These are phyloP conservation scores for Hippoglossus stenolepis DNA, from an alignment of 2,113 vertebrate species.

Conservation along the genomic window DNA sequence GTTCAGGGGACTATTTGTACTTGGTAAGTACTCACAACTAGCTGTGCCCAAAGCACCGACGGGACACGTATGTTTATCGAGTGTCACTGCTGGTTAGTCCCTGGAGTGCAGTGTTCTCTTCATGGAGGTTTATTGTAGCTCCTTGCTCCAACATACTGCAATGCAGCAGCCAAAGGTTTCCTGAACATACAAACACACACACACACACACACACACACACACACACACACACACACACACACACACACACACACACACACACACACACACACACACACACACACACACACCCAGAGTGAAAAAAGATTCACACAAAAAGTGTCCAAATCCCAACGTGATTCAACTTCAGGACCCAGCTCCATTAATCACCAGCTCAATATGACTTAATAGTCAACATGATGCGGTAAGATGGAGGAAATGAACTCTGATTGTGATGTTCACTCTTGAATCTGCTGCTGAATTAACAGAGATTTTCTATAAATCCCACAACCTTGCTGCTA, in stretches of 20 bases:
- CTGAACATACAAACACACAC: slow-evolving; percentile 7
- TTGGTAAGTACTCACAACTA: too few relatives aligned
- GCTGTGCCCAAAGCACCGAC: too few relatives aligned
- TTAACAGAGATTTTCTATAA: slow-evolving; percentile 20
- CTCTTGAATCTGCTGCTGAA: slow-evolving; percentile 7
- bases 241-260: slow-evolving; percentile 22
- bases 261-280: slow-evolving; percentile 17
- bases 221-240: slow-evolving; percentile 19
- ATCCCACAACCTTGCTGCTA: slow-evolving; percentile 14
- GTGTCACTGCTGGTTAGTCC: slow-evolving; percentile 4
- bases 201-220: slow-evolving; percentile 25
- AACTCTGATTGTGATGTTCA: neutral
- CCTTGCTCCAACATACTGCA: slow-evolving; percentile 54
- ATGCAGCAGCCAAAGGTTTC: slow-evolving; percentile 71
- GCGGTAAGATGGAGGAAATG: neutral
- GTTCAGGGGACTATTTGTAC: too few relatives aligned
- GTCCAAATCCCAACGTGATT: neutral
- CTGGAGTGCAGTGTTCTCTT: slow-evolving; percentile 37
- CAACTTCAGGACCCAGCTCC: neutral
- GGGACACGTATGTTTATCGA: neutral
- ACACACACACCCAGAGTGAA: neutral
- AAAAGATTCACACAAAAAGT: slow-evolving; percentile 6
- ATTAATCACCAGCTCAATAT: slow-evolving; percentile 1
- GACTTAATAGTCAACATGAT: neutral
- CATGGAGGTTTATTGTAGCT: slow-evolving; percentile 17